Percentiles rank a stretch among this genome's conserved stretches.
phyloP scores from a whole-genome alignment of 1,140 invertebrate genomes.

The Zaprionus lachaisei region DNA sequence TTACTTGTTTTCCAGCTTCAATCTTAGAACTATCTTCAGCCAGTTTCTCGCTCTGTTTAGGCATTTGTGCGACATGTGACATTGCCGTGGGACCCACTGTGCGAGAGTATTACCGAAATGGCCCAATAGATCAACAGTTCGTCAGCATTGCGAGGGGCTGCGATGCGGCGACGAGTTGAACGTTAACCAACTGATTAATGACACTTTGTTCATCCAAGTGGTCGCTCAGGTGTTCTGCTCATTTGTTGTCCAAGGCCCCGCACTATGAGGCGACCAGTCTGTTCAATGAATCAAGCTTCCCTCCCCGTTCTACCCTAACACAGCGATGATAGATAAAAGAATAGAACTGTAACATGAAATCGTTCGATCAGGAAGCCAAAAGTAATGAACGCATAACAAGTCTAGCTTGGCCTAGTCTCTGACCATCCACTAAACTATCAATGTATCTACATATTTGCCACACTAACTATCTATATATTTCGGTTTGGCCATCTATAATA shows the following conservation, averaged over 20 bases:
- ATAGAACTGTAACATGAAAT: slow-evolving; percentile 25
- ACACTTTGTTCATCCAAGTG: slow-evolving; percentile 17
- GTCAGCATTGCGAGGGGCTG: slow-evolving; percentile 21
- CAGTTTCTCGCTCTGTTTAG: no score
- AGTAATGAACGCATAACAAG: slow-evolving; percentile 8
- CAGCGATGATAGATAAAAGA: not conserved
- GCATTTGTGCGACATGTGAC: not conserved
- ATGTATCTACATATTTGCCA: not conserved
- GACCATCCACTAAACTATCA: not conserved
- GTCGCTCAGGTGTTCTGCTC: slow-evolving; percentile 22
- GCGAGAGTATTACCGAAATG: not conserved
- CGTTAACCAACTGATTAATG: slow-evolving; percentile 35
- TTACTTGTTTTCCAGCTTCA: no score
- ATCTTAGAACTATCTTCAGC: no score
- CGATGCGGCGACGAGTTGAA: slow-evolving; percentile 18
- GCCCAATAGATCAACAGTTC: slow-evolving; percentile 29
- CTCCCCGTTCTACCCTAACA: no score
- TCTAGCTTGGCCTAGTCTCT: slow-evolving; percentile 1
- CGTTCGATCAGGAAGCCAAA: slow-evolving; percentile 29
- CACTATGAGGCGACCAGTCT: slow-evolving; percentile 1
- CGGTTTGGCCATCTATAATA: not conserved
- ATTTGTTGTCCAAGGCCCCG: slow-evolving; percentile 24
- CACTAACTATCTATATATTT: slow-evolving; percentile 4
- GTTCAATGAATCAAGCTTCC: slow-evolving; percentile 2
- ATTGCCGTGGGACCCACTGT: not conserved